Evolutionary conservation across 2,888 invertebrate genomes (phyloP).

Genomic region (Gastracanthus pulcherrimus): DNA sequence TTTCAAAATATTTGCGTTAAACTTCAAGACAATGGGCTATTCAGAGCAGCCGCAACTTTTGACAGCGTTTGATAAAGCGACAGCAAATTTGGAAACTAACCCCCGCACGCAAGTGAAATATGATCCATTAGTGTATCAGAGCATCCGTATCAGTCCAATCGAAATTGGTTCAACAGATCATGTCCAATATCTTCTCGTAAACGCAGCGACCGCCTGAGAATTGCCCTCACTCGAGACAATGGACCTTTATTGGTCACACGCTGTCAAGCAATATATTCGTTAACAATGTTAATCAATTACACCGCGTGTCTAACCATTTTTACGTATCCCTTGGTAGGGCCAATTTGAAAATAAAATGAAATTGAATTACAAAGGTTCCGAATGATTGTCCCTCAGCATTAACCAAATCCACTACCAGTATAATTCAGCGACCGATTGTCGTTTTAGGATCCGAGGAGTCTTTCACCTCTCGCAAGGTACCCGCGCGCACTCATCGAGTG

Average conservation of each 20-base stretch:
- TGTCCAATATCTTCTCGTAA: slow-evolving; percentile 3
- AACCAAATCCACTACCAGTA: not conserved
- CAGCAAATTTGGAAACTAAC: not conserved
- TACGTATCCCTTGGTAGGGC: not conserved
- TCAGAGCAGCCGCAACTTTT: not conserved
- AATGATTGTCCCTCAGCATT: no score
- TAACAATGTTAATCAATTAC: not conserved
- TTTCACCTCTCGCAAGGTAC: not conserved
- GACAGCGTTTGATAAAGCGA: not conserved
- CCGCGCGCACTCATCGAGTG: not conserved
- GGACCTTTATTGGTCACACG: slow-evolving; percentile 2
- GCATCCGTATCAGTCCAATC: not conserved
- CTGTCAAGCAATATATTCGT: not conserved
- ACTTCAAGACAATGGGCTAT: not conserved
- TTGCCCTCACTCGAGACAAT: not conserved
- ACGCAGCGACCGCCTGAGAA: not conserved
- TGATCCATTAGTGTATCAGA: not conserved
- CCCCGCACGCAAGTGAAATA: not conserved
- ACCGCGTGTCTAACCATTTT: not conserved
- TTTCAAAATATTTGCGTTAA: no score
- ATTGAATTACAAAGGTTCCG: not conserved
- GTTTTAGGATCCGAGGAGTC: not conserved
- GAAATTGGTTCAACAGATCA: slow-evolving; percentile 2
- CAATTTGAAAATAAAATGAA: not conserved
- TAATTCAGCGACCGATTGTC: not conserved